Conservation (phyloP, 2,797 vertebrate species). For the Rallus crepitans region DNA sequence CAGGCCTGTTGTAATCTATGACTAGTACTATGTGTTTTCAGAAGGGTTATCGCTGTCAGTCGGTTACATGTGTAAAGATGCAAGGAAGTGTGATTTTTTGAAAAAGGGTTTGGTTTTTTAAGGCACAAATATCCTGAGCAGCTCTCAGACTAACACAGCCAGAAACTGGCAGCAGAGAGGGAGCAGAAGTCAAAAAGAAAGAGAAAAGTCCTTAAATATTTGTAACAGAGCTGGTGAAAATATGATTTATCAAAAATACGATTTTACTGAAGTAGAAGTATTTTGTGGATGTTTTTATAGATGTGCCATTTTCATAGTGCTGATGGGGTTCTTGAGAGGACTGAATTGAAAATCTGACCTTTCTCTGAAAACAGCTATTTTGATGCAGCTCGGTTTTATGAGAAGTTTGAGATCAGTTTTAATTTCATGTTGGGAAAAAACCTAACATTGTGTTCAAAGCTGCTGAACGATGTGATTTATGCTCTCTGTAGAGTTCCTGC, state of each 20-base stretch:
- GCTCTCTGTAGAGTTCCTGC: background rate
- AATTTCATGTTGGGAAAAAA: background rate
- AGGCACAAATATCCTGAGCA: background rate
- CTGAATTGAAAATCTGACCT: background rate
- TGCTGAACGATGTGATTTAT: background rate
- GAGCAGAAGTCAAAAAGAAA: background rate
- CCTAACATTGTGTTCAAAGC: background rate
- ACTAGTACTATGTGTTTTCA: fast-evolving
- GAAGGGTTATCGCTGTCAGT: background rate
- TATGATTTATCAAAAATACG: background rate
- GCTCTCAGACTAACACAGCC: background rate
- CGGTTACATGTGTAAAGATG: background rate
- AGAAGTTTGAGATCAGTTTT: background rate
- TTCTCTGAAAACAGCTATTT: background rate
- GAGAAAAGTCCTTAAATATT: background rate
- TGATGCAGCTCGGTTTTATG: background rate
- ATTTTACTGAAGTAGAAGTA: background rate
- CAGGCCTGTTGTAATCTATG: background rate
- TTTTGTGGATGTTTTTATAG: background rate
- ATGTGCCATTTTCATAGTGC: background rate
- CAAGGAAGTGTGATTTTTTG: background rate
- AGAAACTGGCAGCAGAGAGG: background rate
- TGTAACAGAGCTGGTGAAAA: background rate
- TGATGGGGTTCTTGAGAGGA: background rate
- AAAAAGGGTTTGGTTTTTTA: background rate